A percentile compares a stretch with the other conserved stretches of the same genome.
These are phyloP conservation scores for Oconnorella tubifera DNA, from an alignment of 2,888 invertebrate genomes.

Conservation along the genomic window DNA sequence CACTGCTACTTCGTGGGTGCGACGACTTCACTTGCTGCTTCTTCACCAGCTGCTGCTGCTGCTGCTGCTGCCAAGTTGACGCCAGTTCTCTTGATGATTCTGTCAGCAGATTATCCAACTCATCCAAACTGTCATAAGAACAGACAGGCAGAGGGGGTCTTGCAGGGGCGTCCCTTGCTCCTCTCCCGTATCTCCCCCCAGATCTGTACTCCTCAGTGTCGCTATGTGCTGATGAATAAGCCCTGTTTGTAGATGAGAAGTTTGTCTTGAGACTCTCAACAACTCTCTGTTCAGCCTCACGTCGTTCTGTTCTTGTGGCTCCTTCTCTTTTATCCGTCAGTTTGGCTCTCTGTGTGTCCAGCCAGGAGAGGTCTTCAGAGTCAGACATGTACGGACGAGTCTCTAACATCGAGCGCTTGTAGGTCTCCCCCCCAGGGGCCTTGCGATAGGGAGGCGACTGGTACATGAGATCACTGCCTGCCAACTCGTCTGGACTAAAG, in stretches of 20 bases:
- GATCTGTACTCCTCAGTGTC: slow-evolving; percentile 2
- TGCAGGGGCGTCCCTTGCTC: not conserved
- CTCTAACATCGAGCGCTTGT: not conserved
- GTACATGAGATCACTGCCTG: too few relatives aligned
- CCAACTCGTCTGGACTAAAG: slow-evolving; percentile 9
- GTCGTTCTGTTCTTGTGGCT: not conserved
- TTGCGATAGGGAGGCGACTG: slow-evolving; percentile 3
- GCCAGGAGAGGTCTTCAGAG: slow-evolving; percentile 12
- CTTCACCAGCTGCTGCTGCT: not conserved
- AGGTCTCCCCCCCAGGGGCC: not conserved
- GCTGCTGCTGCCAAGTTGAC: not conserved
- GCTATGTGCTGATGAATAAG: slow-evolving; percentile 7
- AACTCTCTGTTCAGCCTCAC: too few relatives aligned
- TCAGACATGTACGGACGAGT: slow-evolving; percentile 4
- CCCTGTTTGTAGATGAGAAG: not conserved
- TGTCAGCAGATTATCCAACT: not conserved
- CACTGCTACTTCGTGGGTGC: slow-evolving; percentile 8
- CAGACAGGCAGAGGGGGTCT: not conserved
- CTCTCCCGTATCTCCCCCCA: not conserved
- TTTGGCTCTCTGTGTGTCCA: slow-evolving; percentile 16
- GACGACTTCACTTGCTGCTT: not conserved
- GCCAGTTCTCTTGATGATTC: not conserved
- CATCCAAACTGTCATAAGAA: slow-evolving; percentile 4
- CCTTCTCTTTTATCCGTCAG: not conserved
- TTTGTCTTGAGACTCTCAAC: too few relatives aligned